Evolutionary conservation across 2,888 invertebrate genomes (phyloP), one percentile per base, ranked within the genome.

Genomic region (Altica lythri): DNA sequence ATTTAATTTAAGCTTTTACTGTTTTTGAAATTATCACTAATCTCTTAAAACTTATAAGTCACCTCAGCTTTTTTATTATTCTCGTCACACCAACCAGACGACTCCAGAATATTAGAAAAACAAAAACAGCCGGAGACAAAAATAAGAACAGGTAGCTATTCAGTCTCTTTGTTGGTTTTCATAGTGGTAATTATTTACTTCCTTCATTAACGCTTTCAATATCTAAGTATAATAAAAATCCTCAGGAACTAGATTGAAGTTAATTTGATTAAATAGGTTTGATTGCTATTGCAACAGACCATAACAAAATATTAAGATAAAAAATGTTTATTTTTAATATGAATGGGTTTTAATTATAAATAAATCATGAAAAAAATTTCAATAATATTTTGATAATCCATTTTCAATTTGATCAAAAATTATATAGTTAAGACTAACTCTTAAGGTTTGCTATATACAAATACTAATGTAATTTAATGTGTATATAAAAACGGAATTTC

Each of bases 41-140:
- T 30, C 30, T 12, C 6, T 12, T 30, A 30, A 12, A 30, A 30
- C 10, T 30, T 30, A 30, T 30, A 12, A 30, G 13, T 12, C 30
- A 10, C 10, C 12, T 30, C 30, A 12, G 30, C 13, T 30, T 30
- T 30, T 12, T 30, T 12, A 30, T 30, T 30, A 30, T 30, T 2
- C 13, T 3, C 13, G 13, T 4, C 30, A 13, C 30, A 30, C 3
- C 30, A 9, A 13, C 30, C 8, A 10, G 30, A 30, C 30, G 30
- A 30, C 10, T 30, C 13, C 13, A 30, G 10, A 30, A 30, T 30
- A 12, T 30, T 30, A 30, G 30, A 30, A 30, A 30, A 30, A 30
- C 30, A 30, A 30, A 30, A 30, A 30, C 12, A 30, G 12, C 5
- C 13, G 10, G 12, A 30, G 30, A 30, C 30, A 12, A 9, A 4